phyloP scores from a whole-genome alignment of 2,888 invertebrate species.

The Lacanobia wlatinum region DNA sequence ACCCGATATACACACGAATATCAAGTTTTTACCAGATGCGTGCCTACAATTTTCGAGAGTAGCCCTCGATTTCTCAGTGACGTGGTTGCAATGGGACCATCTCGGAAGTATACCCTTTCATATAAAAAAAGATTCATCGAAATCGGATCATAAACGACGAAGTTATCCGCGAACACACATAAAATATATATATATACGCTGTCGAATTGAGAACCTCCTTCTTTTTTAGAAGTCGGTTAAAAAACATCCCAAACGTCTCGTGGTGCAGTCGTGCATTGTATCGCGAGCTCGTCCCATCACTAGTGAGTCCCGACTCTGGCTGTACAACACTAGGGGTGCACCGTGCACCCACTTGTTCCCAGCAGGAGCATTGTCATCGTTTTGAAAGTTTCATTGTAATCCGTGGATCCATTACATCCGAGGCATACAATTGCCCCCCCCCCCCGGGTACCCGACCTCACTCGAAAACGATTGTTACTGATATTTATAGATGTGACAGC shows the following conservation, averaged over 20 bases:
- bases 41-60: no score
- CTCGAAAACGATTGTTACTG: conserved; percentile 2
- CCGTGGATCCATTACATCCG: conserved; percentile 22
- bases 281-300: background rate
- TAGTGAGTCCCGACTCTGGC: background rate
- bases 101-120: no score
- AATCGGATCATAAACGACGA: no score
- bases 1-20: no score
- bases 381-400: conserved; percentile 23
- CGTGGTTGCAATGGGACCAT: no score
- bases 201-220: no score
- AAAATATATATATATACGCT: no score
- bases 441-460: background rate
- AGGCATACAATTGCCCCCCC: background rate
- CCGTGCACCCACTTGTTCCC: conserved; percentile 31
- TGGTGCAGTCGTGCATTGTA: conserved; percentile 4
- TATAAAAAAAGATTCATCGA: no score
- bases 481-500: conserved; percentile 1
- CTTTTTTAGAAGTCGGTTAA: no score
- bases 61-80: no score
- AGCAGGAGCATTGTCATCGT: conserved; percentile 17
- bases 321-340: conserved; percentile 4
- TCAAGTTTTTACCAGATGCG: no score
- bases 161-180: no score
- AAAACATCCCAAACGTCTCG: conserved; percentile 1